Evolutionary conservation across 2,113 vertebrate genomes (phyloP).

Genomic region (Dromaius novaehollandiae): DNA sequence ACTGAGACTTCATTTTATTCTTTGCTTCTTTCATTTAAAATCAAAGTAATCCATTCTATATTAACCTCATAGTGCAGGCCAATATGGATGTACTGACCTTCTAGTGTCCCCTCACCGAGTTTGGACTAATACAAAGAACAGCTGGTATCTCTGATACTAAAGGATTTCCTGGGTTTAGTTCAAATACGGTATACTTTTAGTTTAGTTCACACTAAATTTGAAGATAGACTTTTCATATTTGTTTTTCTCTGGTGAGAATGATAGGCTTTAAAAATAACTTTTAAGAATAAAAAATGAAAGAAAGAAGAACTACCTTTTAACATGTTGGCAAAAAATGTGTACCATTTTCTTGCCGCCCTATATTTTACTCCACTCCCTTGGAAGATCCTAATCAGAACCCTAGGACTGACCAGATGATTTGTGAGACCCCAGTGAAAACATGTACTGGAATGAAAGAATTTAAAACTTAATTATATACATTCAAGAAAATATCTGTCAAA

Average conservation of each 20-base stretch:
- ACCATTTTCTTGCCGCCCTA: neutral
- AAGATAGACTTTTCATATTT: conserved; percentile 54
- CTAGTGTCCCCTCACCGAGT: conserved; percentile 2
- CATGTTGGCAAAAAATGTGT: neutral
- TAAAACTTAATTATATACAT: conserved; percentile 30
- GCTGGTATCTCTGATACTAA: conserved; percentile 61
- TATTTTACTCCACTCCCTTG: neutral
- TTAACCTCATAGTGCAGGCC: neutral
- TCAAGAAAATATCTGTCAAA: conserved; percentile 43
- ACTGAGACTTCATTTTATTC: neutral
- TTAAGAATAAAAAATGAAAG: conserved; percentile 18
- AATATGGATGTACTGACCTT: neutral
- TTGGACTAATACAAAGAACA: conserved; percentile 25
- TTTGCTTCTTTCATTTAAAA: neutral
- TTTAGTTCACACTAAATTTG: conserved; percentile 44
- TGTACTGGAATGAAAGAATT: conserved; percentile 7
- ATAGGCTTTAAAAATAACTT: conserved; percentile 37
- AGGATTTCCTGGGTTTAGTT: conserved; percentile 67
- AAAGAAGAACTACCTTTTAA: neutral
- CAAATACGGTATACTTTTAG: conserved; percentile 53
- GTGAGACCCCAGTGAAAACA: conserved; percentile 29
- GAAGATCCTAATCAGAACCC: conserved; percentile 26
- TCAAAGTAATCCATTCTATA: neutral
- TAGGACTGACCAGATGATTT: conserved; percentile 24
- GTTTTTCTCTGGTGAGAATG: conserved; percentile 35